These are phyloP conservation scores for Bolborhynchus lineola DNA, from an alignment of 2,113 vertebrate genomes.

Conservation along the genomic window DNA sequence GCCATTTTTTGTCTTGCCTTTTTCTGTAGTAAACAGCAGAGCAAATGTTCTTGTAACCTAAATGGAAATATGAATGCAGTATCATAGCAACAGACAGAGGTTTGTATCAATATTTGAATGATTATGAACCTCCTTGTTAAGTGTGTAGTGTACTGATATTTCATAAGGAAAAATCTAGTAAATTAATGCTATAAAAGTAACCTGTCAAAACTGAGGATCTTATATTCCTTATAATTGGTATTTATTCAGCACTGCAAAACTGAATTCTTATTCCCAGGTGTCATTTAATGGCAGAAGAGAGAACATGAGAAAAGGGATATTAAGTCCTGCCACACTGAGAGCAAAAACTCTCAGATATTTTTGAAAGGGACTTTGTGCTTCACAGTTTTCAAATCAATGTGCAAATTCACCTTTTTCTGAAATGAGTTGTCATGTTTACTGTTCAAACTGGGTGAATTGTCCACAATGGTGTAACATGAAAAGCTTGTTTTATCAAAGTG, in stretches of 20 bases:
- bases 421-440: neutral
- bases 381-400: neutral
- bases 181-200: neutral
- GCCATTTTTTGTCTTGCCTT: neutral
- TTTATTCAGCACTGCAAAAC: neutral
- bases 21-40: constrained; percentile 15
- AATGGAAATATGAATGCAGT: constrained; percentile 18
- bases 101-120: constrained; percentile 43
- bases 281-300: neutral
- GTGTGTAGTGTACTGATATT: neutral
- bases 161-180: neutral
- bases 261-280: neutral
- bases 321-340: neutral
- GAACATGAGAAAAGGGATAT: neutral
- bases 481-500: neutral
- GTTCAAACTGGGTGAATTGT: neutral
- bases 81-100: constrained; percentile 37
- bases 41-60: constrained; percentile 13
- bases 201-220: neutral
- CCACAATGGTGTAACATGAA: neutral
- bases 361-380: neutral
- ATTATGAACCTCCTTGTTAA: neutral
- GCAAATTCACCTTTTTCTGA: neutral
- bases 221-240: neutral
- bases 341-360: neutral